These are phyloP conservation scores for Cryptus viduatorius DNA, from an alignment of 2,888 invertebrate genomes.

Conservation along the genomic window DNA sequence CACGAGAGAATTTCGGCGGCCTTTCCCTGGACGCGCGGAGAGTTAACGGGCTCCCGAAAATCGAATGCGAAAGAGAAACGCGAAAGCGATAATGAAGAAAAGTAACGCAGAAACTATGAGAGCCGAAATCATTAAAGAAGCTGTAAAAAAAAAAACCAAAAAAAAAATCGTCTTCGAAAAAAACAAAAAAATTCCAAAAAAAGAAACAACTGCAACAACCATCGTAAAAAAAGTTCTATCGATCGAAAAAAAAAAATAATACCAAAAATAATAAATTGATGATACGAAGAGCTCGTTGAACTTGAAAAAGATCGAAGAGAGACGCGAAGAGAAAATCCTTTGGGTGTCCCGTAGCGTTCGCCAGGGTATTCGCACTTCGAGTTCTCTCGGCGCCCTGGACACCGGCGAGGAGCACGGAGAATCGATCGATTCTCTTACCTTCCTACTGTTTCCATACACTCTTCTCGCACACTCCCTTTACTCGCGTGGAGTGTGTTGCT, in stretches of 20 bases:
- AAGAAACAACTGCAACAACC: neutral
- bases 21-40: constrained; percentile 43
- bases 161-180: neutral
- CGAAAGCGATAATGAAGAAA: constrained; percentile 25
- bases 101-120: constrained; percentile 19
- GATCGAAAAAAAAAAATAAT: neutral
- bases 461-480: neutral
- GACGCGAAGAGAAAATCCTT: neutral
- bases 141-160: neutral
- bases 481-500: neutral
- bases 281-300: neutral
- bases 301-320: neutral
- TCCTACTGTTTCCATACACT: constrained; percentile 4
- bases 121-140: constrained; percentile 26
- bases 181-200: neutral
- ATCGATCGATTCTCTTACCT: constrained; percentile 61
- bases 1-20: constrained; percentile 71
- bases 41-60: neutral
- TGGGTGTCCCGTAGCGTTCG: constrained; percentile 10
- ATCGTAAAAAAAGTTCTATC: neutral
- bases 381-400: constrained; percentile 55
- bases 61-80: neutral
- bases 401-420: constrained; percentile 59
- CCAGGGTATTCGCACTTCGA: constrained; percentile 25
- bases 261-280: neutral